Conservation (phyloP, 2,113 vertebrate species). For the Balaeniceps rex region DNA sequence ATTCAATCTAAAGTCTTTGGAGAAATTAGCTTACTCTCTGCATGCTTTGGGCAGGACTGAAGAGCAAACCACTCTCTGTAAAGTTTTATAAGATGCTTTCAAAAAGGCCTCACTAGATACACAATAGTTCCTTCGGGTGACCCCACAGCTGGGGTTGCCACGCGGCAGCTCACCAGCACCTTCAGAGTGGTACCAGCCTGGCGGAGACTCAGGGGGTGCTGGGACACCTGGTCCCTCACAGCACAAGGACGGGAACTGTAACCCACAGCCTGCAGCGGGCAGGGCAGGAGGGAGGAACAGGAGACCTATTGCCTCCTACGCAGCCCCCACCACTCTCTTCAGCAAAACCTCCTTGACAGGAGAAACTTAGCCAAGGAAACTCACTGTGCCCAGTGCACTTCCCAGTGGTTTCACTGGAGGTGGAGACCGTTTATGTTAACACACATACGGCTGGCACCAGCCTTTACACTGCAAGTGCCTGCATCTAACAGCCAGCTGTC, state of each 20-base stretch:
- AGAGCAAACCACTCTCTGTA: background rate
- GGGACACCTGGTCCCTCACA: background rate
- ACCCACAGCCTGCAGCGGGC: background rate
- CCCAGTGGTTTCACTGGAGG: background rate
- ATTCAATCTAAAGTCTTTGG: background rate
- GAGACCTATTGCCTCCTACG: background rate
- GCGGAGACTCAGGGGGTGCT: background rate
- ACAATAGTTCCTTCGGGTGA: background rate
- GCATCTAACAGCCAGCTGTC: background rate
- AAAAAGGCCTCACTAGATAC: background rate
- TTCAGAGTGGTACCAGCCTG: background rate
- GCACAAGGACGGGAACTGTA: background rate
- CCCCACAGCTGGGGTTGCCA: rapidly evolving
- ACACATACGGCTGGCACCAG: background rate
- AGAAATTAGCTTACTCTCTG: background rate
- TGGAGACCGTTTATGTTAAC: background rate
- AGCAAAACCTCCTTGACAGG: background rate
- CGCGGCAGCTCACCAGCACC: background rate
- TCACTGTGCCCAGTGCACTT: background rate
- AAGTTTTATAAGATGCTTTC: background rate
- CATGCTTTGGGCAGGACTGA: background rate
- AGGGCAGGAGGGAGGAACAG: background rate
- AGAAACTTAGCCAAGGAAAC: background rate
- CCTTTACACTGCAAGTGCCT: background rate
- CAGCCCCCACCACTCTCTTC: background rate